A percentile compares a stretch with the other conserved stretches of the same genome.
Conservation (phyloP, 1,140 invertebrate genomes). For the Hycleus cichorii region DNA sequence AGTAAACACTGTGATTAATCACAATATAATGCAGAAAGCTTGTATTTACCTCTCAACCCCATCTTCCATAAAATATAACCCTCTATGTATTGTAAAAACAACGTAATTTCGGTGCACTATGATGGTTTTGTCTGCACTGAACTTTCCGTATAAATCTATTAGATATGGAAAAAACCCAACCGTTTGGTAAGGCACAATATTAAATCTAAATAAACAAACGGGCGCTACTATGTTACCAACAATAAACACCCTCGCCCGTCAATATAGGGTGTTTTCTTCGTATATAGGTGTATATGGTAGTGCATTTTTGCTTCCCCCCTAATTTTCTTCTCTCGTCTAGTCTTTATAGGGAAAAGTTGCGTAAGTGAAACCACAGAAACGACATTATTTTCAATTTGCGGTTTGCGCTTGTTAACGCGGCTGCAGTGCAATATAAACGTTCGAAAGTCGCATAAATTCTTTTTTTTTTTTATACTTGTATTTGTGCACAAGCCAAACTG, state of each 20-base stretch:
- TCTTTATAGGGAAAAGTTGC: not conserved
- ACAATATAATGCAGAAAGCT: no score
- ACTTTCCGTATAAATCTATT: constrained; percentile 20
- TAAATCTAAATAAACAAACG: constrained; percentile 20
- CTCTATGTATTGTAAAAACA: no score
- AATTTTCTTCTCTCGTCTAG: constrained; percentile 2
- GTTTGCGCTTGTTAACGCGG: not conserved
- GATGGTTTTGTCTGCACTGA: not conserved
- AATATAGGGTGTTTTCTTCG: constrained; percentile 8
- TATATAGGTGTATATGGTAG: no score
- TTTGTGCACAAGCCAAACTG: no score
- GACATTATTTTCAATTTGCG: constrained; percentile 22
- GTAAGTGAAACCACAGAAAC: constrained; percentile 18
- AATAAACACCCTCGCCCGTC: constrained; percentile 17
- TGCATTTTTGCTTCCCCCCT: not conserved
- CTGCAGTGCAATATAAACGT: no score
- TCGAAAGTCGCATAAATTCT: no score
- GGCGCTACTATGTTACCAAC: constrained; percentile 12
- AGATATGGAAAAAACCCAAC: not conserved
- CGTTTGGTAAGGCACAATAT: constrained; percentile 12
- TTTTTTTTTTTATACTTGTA: no score
- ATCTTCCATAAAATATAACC: no score
- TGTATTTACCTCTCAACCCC: no score
- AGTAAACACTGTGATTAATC: no score
- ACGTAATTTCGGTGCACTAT: no score